Evolutionary conservation across 2,797 vertebrate species (phyloP), one percentile per base, ranked within the genome.

Genomic region (Austrolebias charrua): DNA sequence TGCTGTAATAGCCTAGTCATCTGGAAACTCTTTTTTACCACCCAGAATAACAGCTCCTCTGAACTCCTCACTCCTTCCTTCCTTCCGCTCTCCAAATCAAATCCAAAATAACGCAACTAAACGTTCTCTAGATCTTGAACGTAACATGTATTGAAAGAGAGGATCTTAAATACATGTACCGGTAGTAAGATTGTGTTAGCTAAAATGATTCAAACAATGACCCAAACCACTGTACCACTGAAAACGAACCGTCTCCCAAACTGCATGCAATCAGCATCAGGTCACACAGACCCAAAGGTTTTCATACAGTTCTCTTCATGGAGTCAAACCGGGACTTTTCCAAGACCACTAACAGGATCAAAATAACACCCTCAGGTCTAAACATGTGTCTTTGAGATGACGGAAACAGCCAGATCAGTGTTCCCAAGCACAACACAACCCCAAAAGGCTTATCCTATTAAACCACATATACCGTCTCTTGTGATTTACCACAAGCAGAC

Each of bases 381-480:
- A 69, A 70, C 65, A 63, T 18, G 67, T 60, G 58, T 83, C 76
- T 84, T 66, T 60, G 75, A 69, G 69, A 69, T 70, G 72, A 82
- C 40, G 60, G 74, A 86, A 83, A 75, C 78, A 75, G 74, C 73
- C 75, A 70, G 74, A 81, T 70, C 69, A 50, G 49, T 64, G 70
- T 89, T 87, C 89, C 87, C 89, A 79, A 87, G 81, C 83, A 78
- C 78, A 71, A 11, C 66, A 75, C 76, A 81, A 67, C 56, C 71
- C 78, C 70, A 70, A 64, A 87, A 83, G 78, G 66, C 78, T 88
- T 76, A 84, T 82, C 84, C 85, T 55, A 75, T 81, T 84, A 86
- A 90, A 88, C 90, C 88, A 59, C 88, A 79, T 72, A 81, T 80
- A 67, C 66, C 31, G 53, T 78, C 77, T 83, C 76, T 65, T 86